Base-by-base conservation (phyloP, 1,140 invertebrate species). In the Chironomus tepperi region DNA sequence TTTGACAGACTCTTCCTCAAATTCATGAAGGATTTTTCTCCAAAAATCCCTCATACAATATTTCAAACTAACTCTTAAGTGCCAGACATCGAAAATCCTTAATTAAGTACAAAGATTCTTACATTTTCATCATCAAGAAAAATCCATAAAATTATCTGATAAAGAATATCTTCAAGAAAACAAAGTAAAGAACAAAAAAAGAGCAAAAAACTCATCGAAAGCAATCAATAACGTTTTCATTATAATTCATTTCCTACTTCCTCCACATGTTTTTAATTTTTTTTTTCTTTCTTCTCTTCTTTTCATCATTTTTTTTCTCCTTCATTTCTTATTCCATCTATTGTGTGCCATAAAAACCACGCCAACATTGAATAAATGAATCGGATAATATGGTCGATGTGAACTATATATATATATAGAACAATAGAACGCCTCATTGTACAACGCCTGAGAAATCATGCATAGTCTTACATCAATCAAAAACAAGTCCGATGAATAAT, bases 381-480 rank as follows among this genome's bases (percentile, higher is more conserved):
- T 34, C 24, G 24, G 24, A 34, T 34, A 34, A 34, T 34, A 34
- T 34, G 24, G 24, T 34, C 24, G 24, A 34, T 34, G 24, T 34
- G 24, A 5, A 34, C n/a, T 34, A 34, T 34, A 34, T 34, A 34
- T 34, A 43, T 10, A 47, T 10, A 47, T 47, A 47, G 43, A 47
- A 47, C 43, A 47, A 47, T 47, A 15, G 43, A 47, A 47, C 43
- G 43, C 43, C 43, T 47, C 43, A 15, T 7, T 47, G 64, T 67
- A 18, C 64, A 67, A 19, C 64, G 18, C 64, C 64, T 19, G 64
- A 67, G 18, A 67, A 67, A 67, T 67, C 64, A 67, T 67, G 64
- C 64, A 67, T 67, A 19, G 18, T 67, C 7, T 3, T 67, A 67
- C 64, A 67, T 67, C 64, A 67, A 67, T 67, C 64, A 18, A 67